phyloP scores from a whole-genome alignment of 2,888 invertebrate species.

The Idaea aversata region DNA sequence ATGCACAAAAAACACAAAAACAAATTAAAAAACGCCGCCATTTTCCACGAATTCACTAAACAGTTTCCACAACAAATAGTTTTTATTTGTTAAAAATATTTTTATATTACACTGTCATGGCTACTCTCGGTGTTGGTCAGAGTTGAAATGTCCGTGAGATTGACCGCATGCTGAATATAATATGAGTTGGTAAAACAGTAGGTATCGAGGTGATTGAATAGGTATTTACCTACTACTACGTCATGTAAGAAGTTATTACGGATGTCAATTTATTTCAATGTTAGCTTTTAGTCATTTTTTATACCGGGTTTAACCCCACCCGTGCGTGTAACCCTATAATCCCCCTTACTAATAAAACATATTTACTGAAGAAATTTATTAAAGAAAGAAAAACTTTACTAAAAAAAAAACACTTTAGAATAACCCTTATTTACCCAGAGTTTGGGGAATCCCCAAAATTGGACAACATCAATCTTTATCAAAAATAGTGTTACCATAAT shows the following conservation, averaged over 20 bases:
- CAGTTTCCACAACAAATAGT: neutral
- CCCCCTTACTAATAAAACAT: too few relatives aligned
- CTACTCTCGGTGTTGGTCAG: neutral
- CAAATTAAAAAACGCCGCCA: conserved; percentile 1
- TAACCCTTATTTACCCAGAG: too few relatives aligned
- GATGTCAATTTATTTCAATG: neutral
- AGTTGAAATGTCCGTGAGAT: neutral
- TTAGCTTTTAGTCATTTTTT: neutral
- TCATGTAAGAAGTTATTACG: neutral
- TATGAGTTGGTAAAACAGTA: neutral
- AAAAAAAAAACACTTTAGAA: too few relatives aligned
- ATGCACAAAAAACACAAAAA: conserved; percentile 1
- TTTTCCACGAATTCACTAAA: neutral
- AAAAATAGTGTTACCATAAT: too few relatives aligned
- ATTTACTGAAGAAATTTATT: too few relatives aligned
- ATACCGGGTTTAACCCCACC: neutral
- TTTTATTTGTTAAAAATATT: neutral
- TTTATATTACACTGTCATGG: neutral
- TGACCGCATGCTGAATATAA: neutral
- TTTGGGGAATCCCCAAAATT: too few relatives aligned
- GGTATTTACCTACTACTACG: neutral
- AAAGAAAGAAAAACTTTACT: too few relatives aligned
- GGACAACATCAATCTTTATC: too few relatives aligned
- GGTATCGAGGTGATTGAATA: neutral
- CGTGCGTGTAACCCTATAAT: too few relatives aligned